phyloP scores from a whole-genome alignment of 2,888 invertebrate genomes.

The Pedicia rivosa region DNA sequence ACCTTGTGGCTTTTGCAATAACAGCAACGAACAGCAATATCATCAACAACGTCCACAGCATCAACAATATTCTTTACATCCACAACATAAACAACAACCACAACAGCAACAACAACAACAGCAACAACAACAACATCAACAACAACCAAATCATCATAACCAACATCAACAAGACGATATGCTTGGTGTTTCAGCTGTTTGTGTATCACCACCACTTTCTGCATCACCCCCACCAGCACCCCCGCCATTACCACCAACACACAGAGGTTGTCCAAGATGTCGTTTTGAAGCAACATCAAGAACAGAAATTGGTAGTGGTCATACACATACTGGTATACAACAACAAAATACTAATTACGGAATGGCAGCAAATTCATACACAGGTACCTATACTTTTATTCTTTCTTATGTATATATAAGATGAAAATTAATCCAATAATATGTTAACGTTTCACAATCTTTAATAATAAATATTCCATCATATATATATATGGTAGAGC shows the following conservation, averaged over 20 bases:
- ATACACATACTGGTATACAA: neutral
- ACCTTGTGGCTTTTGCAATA: too few relatives aligned
- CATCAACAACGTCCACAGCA: slow-evolving; percentile 10
- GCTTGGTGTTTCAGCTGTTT: neutral
- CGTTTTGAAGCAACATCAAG: slow-evolving; percentile 1
- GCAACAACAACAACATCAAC: slow-evolving; percentile 10
- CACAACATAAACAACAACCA: too few relatives aligned
- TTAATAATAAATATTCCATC: too few relatives aligned
- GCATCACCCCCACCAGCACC: slow-evolving; percentile 14
- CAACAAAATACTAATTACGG: slow-evolving; percentile 9
- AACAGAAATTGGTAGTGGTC: neutral
- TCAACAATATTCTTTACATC: slow-evolving; percentile 12
- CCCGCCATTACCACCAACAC: slow-evolving; percentile 12
- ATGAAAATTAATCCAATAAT: too few relatives aligned
- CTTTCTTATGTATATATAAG: too few relatives aligned
- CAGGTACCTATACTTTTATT: too few relatives aligned
- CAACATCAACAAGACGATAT: neutral
- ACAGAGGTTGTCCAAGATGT: slow-evolving; percentile 4
- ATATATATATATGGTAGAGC: too few relatives aligned
- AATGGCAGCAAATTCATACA: slow-evolving; percentile 2
- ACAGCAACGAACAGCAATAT: slow-evolving; percentile 14
- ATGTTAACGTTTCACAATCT: too few relatives aligned
- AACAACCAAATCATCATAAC: neutral
- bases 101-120: slow-evolving; percentile 14
- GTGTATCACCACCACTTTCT: slow-evolving; percentile 9